Evolutionary conservation across 2,797 vertebrate species (phyloP), one percentile per base, ranked within the genome.

Genomic region (Siniperca obscura): DNA sequence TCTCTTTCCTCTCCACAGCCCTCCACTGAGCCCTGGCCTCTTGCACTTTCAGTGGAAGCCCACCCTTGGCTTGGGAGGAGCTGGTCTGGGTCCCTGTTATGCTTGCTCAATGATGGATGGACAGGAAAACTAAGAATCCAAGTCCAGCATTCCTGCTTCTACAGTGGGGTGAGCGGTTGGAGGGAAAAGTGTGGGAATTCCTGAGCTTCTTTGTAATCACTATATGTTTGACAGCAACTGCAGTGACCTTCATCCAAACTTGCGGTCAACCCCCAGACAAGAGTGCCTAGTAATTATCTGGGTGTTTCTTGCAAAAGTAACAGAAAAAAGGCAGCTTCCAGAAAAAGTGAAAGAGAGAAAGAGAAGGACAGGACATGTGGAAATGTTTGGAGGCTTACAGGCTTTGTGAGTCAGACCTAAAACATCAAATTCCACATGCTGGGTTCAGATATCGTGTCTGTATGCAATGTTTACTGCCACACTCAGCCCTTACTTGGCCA

Each of bases 371-470:
- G 73, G 78, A 86, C 87, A 91, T 89, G 80, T 91, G 89, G 86
- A 86, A 84, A 86, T 88, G 72, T 84, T 92, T 90, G 87, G 82
- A 84, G 87, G 85, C 86, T 90, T 90, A 91, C 91, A 89, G 89
- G 87, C 91, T 92, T 94, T 93, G 83, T 90, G 91, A 92, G 92
- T 93, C 93, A 91, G 86, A 93, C 89, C 87, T 88, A 87, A 93
- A 92, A 93, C 92, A 93, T 91, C 84, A 93, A 94, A 94, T 95
- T 95, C 93, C 93, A 94, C 94, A 95, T 89, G 89, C 87, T 82
- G 91, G 93, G 87, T 90, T 91, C 86, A 95, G 90, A 95, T 95
- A 93, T 94, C 84, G 86, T 90, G 92, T 92, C 92, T 94, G 80
- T 88, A 87, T 93, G 92, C 86, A 80, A 95, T 92, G 93, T 95